Conservation (phyloP, 2,888 invertebrate species). For the Ferdinandea cuprea region DNA sequence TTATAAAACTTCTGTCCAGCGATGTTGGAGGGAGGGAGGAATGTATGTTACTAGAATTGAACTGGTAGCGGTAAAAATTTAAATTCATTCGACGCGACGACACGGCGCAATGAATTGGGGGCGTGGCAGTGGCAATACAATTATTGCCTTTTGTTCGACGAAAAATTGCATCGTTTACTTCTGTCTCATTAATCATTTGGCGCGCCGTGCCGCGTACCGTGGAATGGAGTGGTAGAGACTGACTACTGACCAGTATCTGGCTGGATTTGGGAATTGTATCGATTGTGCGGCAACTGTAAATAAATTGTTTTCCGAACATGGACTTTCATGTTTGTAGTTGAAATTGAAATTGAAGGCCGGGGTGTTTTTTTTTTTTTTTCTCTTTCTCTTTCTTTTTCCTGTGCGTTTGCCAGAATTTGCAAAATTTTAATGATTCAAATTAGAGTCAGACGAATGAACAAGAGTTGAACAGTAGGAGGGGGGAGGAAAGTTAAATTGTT, state of each 20-base stretch:
- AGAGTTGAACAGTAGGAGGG: conserved; percentile 1
- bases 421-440: conserved; percentile 57
- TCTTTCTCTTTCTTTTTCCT: conserved; percentile 12
- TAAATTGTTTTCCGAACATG: conserved; percentile 58
- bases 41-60: background rate
- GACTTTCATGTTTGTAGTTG: conserved; percentile 36
- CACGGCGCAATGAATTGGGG: conserved; percentile 10
- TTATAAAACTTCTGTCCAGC: conserved; percentile 6
- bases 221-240: too few relatives aligned
- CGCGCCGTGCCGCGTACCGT: conserved; percentile 14
- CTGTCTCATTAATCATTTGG: conserved; percentile 66
- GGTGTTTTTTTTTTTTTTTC: too few relatives aligned
- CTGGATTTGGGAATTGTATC: conserved; percentile 34
- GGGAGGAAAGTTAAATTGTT: conserved; percentile 43
- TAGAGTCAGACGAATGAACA: conserved; percentile 47
- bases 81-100: conserved; percentile 40
- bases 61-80: conserved; percentile 32
- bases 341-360: conserved; percentile 38
- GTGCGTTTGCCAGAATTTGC: conserved; percentile 26
- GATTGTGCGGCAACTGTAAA: conserved; percentile 57
- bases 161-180: conserved; percentile 61
- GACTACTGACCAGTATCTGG: background rate
- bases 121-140: conserved; percentile 56
- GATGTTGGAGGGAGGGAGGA: background rate
- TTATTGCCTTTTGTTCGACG: conserved; percentile 61